A percentile compares a stretch with the other conserved stretches of the same genome.
Conservation (phyloP, 2,113 vertebrate species). For the Brachypteracias leptosomus region DNA sequence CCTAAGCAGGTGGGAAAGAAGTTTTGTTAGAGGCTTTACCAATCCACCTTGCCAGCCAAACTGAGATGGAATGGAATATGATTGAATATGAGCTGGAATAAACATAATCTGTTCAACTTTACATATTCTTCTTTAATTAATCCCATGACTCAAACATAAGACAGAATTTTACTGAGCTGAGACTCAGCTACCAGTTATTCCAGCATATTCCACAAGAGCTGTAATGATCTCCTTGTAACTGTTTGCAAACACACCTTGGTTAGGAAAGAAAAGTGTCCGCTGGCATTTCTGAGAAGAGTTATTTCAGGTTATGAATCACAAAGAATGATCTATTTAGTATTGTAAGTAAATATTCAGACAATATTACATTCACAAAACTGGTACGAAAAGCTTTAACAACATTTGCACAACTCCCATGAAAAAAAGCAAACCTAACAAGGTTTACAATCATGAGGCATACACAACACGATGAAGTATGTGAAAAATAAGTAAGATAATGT, state of each 20-base stretch:
- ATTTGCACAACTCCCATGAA: neutral
- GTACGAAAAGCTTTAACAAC: neutral
- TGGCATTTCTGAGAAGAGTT: neutral
- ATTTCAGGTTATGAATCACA: neutral
- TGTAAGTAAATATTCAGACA: neutral
- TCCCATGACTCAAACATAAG: neutral
- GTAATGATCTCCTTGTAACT: neutral
- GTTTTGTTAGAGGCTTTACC: neutral
- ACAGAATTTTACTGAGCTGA: neutral
- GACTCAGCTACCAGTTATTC: neutral
- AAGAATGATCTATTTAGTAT: neutral
- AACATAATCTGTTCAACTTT: neutral
- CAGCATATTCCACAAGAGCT: neutral
- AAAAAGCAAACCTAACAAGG: neutral
- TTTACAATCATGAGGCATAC: neutral
- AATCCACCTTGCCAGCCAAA: neutral
- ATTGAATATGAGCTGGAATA: too few relatives aligned
- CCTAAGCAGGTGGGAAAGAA: constrained; percentile 68
- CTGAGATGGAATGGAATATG: neutral
- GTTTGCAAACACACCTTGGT: neutral
- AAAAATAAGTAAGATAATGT: neutral
- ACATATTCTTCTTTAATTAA: neutral
- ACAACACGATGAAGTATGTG: neutral
- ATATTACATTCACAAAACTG: neutral
- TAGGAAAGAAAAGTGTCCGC: neutral